Percentiles rank a stretch among this genome's conserved stretches.
Conservation (phyloP, 2,113 vertebrate species). For the Potamarius usumacintae region DNA sequence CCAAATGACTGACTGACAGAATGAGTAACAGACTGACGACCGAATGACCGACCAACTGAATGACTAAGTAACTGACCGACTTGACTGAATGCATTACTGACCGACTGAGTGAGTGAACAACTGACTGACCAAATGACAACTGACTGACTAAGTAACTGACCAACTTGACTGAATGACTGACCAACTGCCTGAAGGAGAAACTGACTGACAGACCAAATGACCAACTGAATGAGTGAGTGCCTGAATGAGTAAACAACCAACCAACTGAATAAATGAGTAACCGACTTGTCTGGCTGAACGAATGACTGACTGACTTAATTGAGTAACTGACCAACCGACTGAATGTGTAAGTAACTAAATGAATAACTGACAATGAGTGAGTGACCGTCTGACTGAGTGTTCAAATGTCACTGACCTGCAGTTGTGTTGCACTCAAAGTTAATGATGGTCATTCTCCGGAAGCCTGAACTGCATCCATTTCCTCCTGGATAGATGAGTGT, state of each 20-base stretch:
- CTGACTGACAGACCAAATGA: neutral
- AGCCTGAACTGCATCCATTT: constrained; percentile 81
- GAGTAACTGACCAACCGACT: neutral
- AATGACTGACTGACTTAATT: neutral
- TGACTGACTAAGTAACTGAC: neutral
- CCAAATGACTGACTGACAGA: neutral
- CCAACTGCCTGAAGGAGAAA: neutral
- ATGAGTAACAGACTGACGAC: neutral
- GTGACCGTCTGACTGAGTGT: neutral
- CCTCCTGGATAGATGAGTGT: constrained; percentile 86
- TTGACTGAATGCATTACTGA: neutral
- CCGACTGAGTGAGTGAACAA: neutral
- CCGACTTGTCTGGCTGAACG: no score
- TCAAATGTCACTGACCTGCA: constrained; percentile 74
- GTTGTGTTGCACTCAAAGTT: constrained; percentile 88
- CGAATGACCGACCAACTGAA: neutral
- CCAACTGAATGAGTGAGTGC: neutral
- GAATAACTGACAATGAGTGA: neutral
- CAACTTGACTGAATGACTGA: neutral
- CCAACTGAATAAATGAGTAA: neutral
- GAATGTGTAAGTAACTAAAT: neutral
- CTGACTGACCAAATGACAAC: neutral
- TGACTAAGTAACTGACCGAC: neutral
- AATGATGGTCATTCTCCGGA: constrained; percentile 94
- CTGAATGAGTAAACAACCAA: neutral